Percentiles rank a stretch among this genome's conserved stretches.
phyloP scores from a whole-genome alignment of 2,113 vertebrate species.

The Pavo muticus region DNA sequence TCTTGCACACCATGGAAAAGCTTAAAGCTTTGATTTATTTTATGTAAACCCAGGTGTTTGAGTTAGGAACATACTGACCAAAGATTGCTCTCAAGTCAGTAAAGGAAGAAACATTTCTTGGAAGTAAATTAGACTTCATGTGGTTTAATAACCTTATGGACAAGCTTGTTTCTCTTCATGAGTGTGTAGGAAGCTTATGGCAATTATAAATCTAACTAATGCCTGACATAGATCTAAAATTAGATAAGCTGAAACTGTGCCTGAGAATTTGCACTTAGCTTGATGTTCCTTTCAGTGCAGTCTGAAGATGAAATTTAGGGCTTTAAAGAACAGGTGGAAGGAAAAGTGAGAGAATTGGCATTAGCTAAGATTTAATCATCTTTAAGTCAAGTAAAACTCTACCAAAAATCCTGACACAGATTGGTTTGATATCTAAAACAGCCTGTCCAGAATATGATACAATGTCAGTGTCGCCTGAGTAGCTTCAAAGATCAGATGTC shows the following conservation, averaged over 20 bases:
- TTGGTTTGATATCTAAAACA: not conserved
- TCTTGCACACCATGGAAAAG: not conserved
- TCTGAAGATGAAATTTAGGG: slow-evolving; percentile 40
- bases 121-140: not conserved
- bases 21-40: not conserved
- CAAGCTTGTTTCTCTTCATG: not conserved
- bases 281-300: slow-evolving; percentile 25
- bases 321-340: slow-evolving; percentile 43
- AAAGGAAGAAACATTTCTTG: not conserved
- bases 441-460: not conserved
- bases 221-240: slow-evolving; percentile 51
- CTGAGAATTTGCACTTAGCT: slow-evolving; percentile 32
- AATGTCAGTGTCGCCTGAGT: not conserved
- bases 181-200: not conserved
- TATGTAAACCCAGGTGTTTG: not conserved
- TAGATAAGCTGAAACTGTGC: slow-evolving; percentile 45
- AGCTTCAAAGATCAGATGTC: not conserved
- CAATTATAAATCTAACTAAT: not conserved
- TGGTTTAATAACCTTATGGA: not conserved
- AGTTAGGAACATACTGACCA: not conserved
- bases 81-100: not conserved
- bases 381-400: slow-evolving; percentile 20
- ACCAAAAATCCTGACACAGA: not conserved
- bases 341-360: slow-evolving; percentile 6
- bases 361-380: slow-evolving; percentile 23